phyloP scores from a whole-genome alignment of 2,888 invertebrate species.

The Acleris holmiana region DNA sequence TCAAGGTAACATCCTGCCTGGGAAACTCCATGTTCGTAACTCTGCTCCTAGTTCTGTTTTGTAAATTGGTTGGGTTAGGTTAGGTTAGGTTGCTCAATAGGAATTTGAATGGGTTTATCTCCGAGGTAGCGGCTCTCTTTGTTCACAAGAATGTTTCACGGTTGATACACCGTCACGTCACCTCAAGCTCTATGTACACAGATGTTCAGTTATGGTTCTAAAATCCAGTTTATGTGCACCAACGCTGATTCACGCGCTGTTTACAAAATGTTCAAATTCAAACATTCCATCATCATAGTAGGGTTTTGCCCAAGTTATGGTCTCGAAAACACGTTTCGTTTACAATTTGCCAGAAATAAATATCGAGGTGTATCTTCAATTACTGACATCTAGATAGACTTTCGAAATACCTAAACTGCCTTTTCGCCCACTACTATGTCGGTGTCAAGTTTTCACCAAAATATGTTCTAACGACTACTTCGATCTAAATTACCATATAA shows the following conservation, averaged over 20 bases:
- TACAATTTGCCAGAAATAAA: conserved; percentile 18
- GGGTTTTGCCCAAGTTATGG: conserved; percentile 52
- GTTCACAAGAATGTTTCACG: conserved; percentile 29
- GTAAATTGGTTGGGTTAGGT: conserved; percentile 23
- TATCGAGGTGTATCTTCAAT: not conserved
- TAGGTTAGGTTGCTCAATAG: conserved; percentile 5
- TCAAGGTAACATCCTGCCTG: conserved; percentile 64
- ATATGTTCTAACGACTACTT: conserved; percentile 36
- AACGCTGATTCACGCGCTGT: conserved; percentile 68
- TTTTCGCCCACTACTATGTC: conserved; percentile 33
- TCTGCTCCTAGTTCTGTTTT: conserved; percentile 34
- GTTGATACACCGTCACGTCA: conserved; percentile 36
- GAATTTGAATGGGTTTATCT: conserved; percentile 19
- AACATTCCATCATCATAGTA: conserved; percentile 46
- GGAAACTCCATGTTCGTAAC: conserved; percentile 44
- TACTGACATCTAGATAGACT: not conserved
- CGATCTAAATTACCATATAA: conserved; percentile 18
- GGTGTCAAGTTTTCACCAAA: conserved; percentile 50
- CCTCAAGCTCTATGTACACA: conserved; percentile 59
- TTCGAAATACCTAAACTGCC: conserved; percentile 9
- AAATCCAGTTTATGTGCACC: conserved; percentile 55
- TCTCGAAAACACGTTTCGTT: conserved; percentile 37
- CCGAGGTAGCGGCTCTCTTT: not conserved
- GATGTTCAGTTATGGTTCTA: conserved; percentile 61
- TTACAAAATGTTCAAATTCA: conserved; percentile 50